These are phyloP conservation scores for Brenthis ino DNA, from an alignment of 2,888 invertebrate species.

Conservation along the genomic window DNA sequence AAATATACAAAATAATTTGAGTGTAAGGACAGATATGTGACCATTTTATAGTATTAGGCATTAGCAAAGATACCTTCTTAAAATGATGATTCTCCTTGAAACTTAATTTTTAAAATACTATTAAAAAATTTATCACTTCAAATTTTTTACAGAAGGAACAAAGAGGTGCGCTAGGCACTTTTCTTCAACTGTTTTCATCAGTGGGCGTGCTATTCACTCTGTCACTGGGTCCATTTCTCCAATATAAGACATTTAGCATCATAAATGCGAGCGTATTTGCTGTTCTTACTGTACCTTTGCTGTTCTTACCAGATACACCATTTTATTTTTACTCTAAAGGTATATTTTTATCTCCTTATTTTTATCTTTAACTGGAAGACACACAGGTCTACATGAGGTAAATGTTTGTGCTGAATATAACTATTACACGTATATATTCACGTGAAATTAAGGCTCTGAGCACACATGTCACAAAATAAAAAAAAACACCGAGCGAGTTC, in stretches of 20 bases:
- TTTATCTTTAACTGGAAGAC: background rate
- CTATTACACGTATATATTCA: no score
- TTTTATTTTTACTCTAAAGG: constrained; percentile 64
- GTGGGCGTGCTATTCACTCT: constrained; percentile 59
- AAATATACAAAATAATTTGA: background rate
- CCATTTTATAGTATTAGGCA: background rate
- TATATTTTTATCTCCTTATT: constrained; percentile 33
- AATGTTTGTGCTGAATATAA: no score
- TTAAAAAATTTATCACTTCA: no score
- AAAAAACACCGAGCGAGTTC: no score
- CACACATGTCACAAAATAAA: no score
- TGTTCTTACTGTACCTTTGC: constrained; percentile 51
- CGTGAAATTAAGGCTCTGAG: no score
- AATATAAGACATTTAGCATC: constrained; percentile 53
- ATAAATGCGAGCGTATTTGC: constrained; percentile 46
- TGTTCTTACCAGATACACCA: constrained; percentile 65
- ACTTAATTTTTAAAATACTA: no score
- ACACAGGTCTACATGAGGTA: no score
- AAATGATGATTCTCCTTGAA: no score
- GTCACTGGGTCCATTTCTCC: constrained; percentile 62
- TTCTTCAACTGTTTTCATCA: constrained; percentile 62
- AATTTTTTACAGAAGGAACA: constrained; percentile 60
- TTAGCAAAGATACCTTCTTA: background rate
- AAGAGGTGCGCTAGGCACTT: constrained; percentile 61
- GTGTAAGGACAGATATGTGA: background rate